Conservation (phyloP, 2,888 invertebrate species). For the Drosophila differens region DNA sequence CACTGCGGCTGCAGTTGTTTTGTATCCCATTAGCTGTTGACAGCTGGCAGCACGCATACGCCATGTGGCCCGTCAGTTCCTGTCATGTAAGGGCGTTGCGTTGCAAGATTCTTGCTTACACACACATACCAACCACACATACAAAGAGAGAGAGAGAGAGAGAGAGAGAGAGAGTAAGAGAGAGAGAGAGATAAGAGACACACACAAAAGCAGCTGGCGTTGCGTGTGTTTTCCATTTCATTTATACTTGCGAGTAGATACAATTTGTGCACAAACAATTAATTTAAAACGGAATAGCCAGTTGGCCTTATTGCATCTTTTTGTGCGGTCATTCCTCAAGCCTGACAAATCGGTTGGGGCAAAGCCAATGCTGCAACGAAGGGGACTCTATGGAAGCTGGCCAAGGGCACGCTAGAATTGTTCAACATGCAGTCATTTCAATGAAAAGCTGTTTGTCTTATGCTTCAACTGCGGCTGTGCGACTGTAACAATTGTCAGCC, state of each 20-base stretch:
- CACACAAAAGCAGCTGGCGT: constrained; percentile 15
- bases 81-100: constrained; percentile 73
- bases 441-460: constrained; percentile 57
- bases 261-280: constrained; percentile 64
- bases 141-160: neutral
- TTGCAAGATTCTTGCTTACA: constrained; percentile 23
- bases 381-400: neutral
- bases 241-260: constrained; percentile 33
- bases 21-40: constrained; percentile 57
- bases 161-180: too few relatives aligned
- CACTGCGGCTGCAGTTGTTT: constrained; percentile 50
- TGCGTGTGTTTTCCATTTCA: constrained; percentile 32
- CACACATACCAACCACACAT: neutral
- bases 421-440: constrained; percentile 23
- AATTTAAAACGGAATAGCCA: constrained; percentile 60
- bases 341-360: constrained; percentile 65
- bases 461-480: constrained; percentile 41
- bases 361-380: constrained; percentile 14
- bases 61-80: constrained; percentile 77
- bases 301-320: constrained; percentile 58
- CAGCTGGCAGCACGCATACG: constrained; percentile 69
- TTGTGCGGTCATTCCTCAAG: constrained; percentile 67
- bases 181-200: neutral
- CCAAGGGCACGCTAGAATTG: constrained; percentile 37
- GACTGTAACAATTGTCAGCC: constrained; percentile 68